phyloP scores from a whole-genome alignment of 1,140 invertebrate genomes.

The Cataglyphis hispanica region DNA sequence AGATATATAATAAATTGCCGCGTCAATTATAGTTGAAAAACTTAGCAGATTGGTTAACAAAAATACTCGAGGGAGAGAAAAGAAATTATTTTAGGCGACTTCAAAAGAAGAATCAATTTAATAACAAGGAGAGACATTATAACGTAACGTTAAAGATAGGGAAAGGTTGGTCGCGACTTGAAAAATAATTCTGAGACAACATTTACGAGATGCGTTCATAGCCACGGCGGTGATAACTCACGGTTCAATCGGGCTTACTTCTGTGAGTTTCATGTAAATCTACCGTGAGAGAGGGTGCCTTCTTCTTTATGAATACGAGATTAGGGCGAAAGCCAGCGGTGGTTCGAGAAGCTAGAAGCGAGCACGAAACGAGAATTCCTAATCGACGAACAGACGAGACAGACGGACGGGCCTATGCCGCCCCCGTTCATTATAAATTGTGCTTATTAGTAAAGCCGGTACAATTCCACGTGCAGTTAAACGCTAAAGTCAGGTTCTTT shows the following conservation, averaged over 20 bases:
- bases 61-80: background rate
- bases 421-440: constrained; percentile 70
- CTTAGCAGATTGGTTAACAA: background rate
- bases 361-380: constrained; percentile 73
- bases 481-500: constrained; percentile 43
- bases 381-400: constrained; percentile 66
- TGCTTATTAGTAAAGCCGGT: constrained; percentile 67
- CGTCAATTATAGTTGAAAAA: background rate
- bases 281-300: constrained; percentile 14
- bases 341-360: constrained; percentile 45
- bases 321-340: constrained; percentile 65
- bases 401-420: constrained; percentile 34
- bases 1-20: background rate
- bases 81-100: constrained; percentile 13
- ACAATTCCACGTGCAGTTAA: constrained; percentile 54
- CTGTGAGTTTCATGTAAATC: constrained; percentile 69
- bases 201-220: constrained; percentile 50
- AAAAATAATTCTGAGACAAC: constrained; percentile 66
- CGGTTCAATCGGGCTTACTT: constrained; percentile 61
- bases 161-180: constrained; percentile 20
- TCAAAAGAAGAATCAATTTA: constrained; percentile 20
- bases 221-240: constrained; percentile 48
- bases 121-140: background rate
- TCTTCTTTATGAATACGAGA: constrained; percentile 75
- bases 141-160: background rate